A percentile compares a stretch with the other conserved stretches of the same genome.
phyloP scores from a whole-genome alignment of 2,797 vertebrate species.

The Steatocranus sp. region DNA sequence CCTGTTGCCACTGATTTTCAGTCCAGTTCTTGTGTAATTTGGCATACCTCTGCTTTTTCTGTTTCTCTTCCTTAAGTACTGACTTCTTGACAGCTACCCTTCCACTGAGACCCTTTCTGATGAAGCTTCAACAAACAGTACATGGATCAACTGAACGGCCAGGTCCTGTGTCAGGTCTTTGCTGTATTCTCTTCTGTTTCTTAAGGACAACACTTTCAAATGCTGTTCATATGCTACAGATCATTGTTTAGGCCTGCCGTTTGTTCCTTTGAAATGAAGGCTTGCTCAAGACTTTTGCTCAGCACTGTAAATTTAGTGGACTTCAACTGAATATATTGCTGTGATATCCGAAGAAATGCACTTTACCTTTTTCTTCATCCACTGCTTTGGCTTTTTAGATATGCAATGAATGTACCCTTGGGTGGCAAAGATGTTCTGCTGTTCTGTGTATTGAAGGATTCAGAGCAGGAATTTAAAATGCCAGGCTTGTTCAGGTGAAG shows the following conservation, averaged over 20 bases:
- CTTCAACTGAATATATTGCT: background rate
- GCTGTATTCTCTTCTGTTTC: background rate
- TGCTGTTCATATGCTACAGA: background rate
- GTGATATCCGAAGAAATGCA: background rate
- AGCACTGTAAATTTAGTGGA: background rate
- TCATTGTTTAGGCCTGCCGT: background rate
- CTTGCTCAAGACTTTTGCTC: background rate
- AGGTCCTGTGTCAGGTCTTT: background rate
- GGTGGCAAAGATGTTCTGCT: background rate
- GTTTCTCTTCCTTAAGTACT: background rate
- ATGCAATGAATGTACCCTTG: background rate
- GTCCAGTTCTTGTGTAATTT: background rate
- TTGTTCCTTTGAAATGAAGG: background rate
- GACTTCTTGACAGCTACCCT: background rate
- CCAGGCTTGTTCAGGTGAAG: background rate
- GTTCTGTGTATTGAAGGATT: background rate
- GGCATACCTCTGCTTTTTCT: background rate
- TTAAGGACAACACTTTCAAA: background rate
- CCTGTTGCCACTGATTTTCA: background rate
- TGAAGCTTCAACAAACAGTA: background rate
- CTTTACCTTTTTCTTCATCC: background rate
- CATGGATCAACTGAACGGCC: background rate
- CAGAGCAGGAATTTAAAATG: constrained; percentile 11
- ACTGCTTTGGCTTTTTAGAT: background rate
- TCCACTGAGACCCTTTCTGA: background rate